Base-by-base conservation (phyloP, 2,113 vertebrate genomes). In the Etia nguti region DNA sequence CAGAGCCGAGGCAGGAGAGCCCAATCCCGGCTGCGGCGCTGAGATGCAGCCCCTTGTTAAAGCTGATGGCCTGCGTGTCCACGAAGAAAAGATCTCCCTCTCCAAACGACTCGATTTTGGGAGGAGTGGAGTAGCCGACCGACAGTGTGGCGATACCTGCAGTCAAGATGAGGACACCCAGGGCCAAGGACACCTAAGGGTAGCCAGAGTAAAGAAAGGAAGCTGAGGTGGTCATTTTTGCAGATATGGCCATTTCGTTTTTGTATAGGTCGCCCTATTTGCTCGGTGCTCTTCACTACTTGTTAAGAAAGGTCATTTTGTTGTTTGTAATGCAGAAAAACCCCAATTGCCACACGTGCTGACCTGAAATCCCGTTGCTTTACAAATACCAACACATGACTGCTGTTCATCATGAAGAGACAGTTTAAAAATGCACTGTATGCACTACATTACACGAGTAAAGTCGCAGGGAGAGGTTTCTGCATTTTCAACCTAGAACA, bases 61-160 rank as follows among this genome's bases (percentile, higher is more conserved):
- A 98, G 86, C 96, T 97, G 62, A 98, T 38, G 2, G 98, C 98
- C 20, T 88, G 97, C 1, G 91, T 92, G 94, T 99, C 98, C 56
- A 99, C 97, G 29, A 99, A 97, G 59, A 98, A 93, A 89, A 99
- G 96, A 93, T 98, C 97, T 13, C 97, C 98, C 80, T 97, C 97
- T 0, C 98, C 98, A 1, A 99, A 98, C 0, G 98, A 97, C 96
- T 99, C 98, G 0, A 99, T 98, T 94, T 97, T 98, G 0, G 96
- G 96, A 16, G 98, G 96, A 79, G 98, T 96, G 29, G 97, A 95
- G 89, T 97, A 99, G 68, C 97, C 96, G 55, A 97, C 97, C 0
- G 97, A 94, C 52, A 95, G 82, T 34, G 88, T 91, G 82, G 86
- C 86, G 4, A 93, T n/a, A 13, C 95, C 95, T 13, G 92, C 91